phyloP scores from a whole-genome alignment of 2,797 vertebrate genomes.

The Urophycis tenuis region DNA sequence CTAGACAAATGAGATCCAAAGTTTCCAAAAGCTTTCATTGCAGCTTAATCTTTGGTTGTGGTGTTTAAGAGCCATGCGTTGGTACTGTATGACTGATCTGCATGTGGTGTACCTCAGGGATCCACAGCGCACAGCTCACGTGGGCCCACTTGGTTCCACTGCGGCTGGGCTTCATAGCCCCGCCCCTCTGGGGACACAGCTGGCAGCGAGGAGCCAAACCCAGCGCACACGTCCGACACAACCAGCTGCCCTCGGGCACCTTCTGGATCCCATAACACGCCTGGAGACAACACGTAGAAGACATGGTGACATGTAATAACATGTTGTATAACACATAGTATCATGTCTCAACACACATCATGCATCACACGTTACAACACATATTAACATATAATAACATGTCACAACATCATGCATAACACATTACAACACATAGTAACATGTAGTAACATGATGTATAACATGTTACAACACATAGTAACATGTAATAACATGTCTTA shows the following conservation, averaged over 20 bases:
- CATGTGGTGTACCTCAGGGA: slow-evolving; percentile 84
- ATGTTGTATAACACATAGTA: too few species aligned
- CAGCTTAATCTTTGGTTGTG: background rate
- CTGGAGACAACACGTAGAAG: too few species aligned
- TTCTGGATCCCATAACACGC: slow-evolving; percentile 97
- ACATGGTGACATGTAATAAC: background rate
- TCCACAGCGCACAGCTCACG: slow-evolving; percentile 98
- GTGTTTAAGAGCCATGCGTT: background rate
- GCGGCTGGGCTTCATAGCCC: slow-evolving; percentile 96
- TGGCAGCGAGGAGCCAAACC: slow-evolving; percentile 90
- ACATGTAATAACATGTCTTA: background rate
- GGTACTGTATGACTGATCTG: background rate
- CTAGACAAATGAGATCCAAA: too few species aligned
- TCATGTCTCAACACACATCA: background rate
- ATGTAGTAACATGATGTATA: too few species aligned
- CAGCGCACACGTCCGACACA: slow-evolving; percentile 92
- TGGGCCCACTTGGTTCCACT: slow-evolving; percentile 99
- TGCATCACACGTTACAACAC: background rate
- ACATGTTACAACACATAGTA: too few species aligned
- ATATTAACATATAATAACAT: too few species aligned
- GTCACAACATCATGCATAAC: too few species aligned
- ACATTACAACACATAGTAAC: too few species aligned
- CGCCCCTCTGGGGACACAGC: slow-evolving; percentile 93
- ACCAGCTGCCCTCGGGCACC: slow-evolving; percentile 95
- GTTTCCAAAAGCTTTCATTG: too few species aligned